These are phyloP conservation scores for Arctopsyche grandis DNA, from an alignment of 1,140 invertebrate species.

Conservation along the genomic window DNA sequence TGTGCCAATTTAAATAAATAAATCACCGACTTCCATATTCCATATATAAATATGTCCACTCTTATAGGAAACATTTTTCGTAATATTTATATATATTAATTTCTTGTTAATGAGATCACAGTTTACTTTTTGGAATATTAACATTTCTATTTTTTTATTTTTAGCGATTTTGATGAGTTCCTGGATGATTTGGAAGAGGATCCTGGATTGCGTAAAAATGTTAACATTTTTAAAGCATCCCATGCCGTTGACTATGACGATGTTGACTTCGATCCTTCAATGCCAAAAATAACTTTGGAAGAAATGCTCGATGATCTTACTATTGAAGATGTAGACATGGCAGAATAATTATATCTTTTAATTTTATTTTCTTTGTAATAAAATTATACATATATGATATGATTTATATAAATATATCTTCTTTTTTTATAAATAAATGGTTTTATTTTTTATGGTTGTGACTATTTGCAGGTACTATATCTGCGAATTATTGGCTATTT, in stretches of 20 bases:
- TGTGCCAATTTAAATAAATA: too few relatives aligned
- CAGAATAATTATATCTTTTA: conserved; percentile 60
- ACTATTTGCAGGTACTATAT: too few relatives aligned
- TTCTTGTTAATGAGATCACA: too few relatives aligned
- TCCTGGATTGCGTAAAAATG: conserved; percentile 83
- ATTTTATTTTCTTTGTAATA: conserved; percentile 8
- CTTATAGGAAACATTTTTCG: too few relatives aligned
- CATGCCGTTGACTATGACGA: conserved; percentile 74
- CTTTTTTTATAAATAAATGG: not conserved
- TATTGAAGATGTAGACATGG: conserved; percentile 82
- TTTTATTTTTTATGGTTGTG: not conserved
- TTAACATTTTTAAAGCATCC: conserved; percentile 92
- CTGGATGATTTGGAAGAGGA: conserved; percentile 98
- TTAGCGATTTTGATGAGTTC: conserved; percentile 93
- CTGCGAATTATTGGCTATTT: too few relatives aligned
- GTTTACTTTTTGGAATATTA: not conserved
- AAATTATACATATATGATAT: not conserved
- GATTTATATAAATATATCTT: not conserved
- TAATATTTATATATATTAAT: too few relatives aligned
- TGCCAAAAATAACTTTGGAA: conserved; percentile 89
- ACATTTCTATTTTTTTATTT: too few relatives aligned
- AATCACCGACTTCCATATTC: too few relatives aligned
- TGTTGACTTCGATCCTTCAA: conserved; percentile 73
- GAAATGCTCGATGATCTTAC: conserved; percentile 97
- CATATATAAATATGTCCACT: too few relatives aligned